phyloP scores from a whole-genome alignment of 2,888 invertebrate species.

The Odontothrips loti region DNA sequence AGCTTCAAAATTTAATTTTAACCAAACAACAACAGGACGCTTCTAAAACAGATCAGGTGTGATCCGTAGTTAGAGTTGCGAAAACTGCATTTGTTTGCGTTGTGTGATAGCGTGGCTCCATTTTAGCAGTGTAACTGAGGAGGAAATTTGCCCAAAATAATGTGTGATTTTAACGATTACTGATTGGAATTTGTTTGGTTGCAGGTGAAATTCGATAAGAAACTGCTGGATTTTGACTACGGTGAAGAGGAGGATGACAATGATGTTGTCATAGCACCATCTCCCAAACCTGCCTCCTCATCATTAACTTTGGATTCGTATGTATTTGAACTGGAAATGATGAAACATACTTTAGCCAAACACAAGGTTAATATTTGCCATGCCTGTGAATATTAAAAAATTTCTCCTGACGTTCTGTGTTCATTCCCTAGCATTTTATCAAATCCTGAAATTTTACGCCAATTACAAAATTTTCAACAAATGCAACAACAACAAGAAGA shows the following conservation, averaged over 20 bases:
- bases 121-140: too few species aligned
- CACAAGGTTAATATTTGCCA: neutral
- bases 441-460: constrained; percentile 84
- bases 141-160: too few species aligned
- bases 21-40: constrained; percentile 37
- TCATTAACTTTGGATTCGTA: constrained; percentile 36
- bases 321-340: neutral
- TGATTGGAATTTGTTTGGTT: neutral
- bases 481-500: constrained; percentile 62
- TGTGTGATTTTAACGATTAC: too few species aligned
- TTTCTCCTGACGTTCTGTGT: constrained; percentile 1
- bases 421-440: constrained; percentile 61
- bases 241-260: constrained; percentile 86
- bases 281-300: constrained; percentile 40
- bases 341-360: too few species aligned
- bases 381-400: neutral
- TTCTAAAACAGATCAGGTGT: constrained; percentile 3
- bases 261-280: constrained; percentile 36
- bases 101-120: neutral
- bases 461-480: constrained; percentile 75
- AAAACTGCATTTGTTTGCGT: neutral
- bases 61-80: neutral
- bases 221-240: constrained; percentile 85
- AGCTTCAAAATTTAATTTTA: constrained; percentile 47
- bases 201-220: constrained; percentile 71